Base-by-base conservation (phyloP, 1,140 invertebrate genomes). In the Nymphalis io region DNA sequence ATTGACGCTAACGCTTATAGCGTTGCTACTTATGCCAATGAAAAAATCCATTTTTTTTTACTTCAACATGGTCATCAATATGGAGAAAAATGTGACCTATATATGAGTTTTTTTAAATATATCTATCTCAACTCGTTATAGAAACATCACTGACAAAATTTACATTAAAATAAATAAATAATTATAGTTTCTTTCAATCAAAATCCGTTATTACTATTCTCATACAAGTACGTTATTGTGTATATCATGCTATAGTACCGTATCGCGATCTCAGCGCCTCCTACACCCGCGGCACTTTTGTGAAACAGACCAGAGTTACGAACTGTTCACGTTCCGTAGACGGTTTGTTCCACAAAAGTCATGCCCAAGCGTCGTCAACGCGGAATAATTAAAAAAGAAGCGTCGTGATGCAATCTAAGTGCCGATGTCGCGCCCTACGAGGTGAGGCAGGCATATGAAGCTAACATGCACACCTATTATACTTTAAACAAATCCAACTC, bases 371-470 rank as follows among this genome's bases (percentile, higher is more conserved):
- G 42, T 48, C n/a, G 21, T 38, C 60, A 11, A 48, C 42, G 42
- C 46, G 61, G 53, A 68, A 68, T 68, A 61, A 68, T 68, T 40
- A 40, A 12, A 68, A 51, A 68, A 68, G 12, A 68, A 68, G 65
- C 65, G 23, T 53, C 51, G 21, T 15, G 27, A 53, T 61, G 59
- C 66, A 10, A 21, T 55, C 46, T 68, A 42, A 3, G 60, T 68
- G 66, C 44, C 58, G 38, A 60, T 55, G 46, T 61, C 38, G 20
- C 18, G 48, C 61, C 42, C 55, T 57, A 27, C 21, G 48, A 11
- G 48, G 51, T 55, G 20, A 55, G 10, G 3, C 58, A 55, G 51
- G 59, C 16, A 33, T 60, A 61, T 53, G 20, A 61, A 68, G 65
- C 65, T 68, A 60, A 33, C 66, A 68, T 68, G 66, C 66, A 68